phyloP scores from a whole-genome alignment of 1,140 invertebrate genomes.

The Neocloeon triangulifer region DNA sequence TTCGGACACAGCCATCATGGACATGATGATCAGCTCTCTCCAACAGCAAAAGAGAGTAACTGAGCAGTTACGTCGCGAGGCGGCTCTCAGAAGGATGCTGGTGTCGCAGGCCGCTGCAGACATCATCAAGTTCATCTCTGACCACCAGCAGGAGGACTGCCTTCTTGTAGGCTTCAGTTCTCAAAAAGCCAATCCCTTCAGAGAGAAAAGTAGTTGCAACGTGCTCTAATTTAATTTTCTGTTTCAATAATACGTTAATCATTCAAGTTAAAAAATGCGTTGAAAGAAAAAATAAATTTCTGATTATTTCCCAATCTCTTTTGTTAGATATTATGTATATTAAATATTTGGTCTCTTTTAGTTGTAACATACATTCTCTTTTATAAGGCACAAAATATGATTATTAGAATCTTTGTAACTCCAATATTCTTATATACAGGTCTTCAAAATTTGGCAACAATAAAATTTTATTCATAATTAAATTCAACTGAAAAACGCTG shows the following conservation, averaged over 20 bases:
- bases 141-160: constrained; percentile 85
- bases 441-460: no score
- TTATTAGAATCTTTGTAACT: no score
- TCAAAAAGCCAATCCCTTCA: constrained; percentile 92
- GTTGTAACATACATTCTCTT: no score
- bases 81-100: constrained; percentile 64
- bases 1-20: constrained; percentile 64
- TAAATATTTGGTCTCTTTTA: no score
- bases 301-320: no score
- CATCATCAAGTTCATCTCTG: constrained; percentile 78
- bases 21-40: constrained; percentile 72
- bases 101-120: constrained; percentile 79
- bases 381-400: no score
- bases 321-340: no score
- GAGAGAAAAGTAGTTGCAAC: constrained; percentile 82
- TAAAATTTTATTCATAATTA: no score
- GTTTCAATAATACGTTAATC: not conserved
- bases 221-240: constrained; percentile 36
- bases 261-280: no score
- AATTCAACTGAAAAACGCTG: no score
- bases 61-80: constrained; percentile 81
- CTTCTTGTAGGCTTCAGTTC: constrained; percentile 87
- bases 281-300: no score
- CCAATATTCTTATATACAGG: no score
- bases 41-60: constrained; percentile 82